Percentiles rank a stretch among this genome's conserved stretches.
phyloP scores from a whole-genome alignment of 2,888 invertebrate genomes.

The Limulus polyphemus region DNA sequence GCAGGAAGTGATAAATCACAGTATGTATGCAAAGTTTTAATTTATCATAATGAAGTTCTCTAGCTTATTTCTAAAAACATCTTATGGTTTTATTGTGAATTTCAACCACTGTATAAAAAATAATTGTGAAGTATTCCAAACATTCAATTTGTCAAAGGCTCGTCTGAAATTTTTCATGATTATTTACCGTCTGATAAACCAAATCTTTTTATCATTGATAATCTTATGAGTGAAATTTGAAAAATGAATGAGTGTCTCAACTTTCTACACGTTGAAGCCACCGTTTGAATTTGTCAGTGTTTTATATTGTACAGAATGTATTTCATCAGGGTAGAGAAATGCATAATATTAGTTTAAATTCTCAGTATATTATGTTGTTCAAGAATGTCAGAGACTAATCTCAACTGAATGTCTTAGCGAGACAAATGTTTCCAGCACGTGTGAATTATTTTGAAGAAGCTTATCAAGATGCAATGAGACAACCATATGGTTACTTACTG shows the following conservation, averaged over 20 bases:
- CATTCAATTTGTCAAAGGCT: too few species aligned
- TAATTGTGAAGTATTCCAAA: too few species aligned
- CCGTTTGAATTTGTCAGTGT: constrained; percentile 6
- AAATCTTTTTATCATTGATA: constrained; percentile 3
- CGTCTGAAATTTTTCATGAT: too few species aligned
- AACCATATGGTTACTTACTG: neutral
- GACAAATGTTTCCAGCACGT: constrained; percentile 1
- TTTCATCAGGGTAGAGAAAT: constrained; percentile 8
- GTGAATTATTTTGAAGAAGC: constrained; percentile 5
- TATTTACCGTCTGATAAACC: too few species aligned
- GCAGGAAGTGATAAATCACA: too few species aligned
- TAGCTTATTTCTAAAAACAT: too few species aligned
- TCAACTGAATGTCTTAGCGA: constrained; percentile 3
- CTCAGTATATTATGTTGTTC: constrained; percentile 7
- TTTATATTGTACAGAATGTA: constrained; percentile 5
- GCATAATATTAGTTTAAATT: constrained; percentile 6
- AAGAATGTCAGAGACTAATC: constrained; percentile 1
- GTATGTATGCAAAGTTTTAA: too few species aligned
- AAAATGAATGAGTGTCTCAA: constrained; percentile 1
- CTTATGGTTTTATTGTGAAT: too few species aligned
- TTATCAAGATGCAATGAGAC: neutral
- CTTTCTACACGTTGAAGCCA: constrained; percentile 5
- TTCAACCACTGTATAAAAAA: too few species aligned
- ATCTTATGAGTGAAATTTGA: constrained; percentile 7
- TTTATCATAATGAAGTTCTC: too few species aligned